A percentile compares a stretch with the other conserved stretches of the same genome.
Evolutionary conservation across 2,113 vertebrate genomes (phyloP).

Genomic region (Diadophis punctatus): DNA sequence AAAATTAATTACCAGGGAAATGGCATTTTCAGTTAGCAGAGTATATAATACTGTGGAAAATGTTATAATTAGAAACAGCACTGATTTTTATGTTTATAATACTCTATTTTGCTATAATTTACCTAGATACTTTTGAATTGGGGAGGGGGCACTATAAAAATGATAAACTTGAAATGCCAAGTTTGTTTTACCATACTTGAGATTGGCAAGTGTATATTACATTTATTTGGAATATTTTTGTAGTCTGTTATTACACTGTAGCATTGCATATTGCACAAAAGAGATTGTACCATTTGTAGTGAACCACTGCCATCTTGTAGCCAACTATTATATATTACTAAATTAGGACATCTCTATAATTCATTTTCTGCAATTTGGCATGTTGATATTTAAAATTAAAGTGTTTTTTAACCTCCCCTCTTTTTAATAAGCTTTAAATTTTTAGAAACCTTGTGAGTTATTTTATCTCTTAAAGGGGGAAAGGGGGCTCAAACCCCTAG

Average conservation of each 20-base stretch:
- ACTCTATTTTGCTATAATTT: neutral
- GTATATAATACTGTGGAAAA: neutral
- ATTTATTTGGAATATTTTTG: neutral
- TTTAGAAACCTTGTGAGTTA: neutral
- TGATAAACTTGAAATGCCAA: neutral
- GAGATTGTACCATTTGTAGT: neutral
- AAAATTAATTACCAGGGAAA: neutral
- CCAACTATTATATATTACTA: neutral
- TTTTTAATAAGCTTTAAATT: neutral
- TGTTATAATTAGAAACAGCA: neutral
- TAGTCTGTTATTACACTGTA: neutral
- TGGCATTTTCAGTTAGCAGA: neutral
- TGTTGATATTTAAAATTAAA: neutral
- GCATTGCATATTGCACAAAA: neutral
- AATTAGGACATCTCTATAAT: neutral
- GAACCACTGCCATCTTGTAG: neutral
- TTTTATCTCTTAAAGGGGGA: neutral
- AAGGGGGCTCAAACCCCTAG: neutral
- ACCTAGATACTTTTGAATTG: neutral
- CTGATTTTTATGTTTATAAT: neutral
- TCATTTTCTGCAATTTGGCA: neutral
- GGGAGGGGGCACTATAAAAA: neutral
- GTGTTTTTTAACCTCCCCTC: neutral
- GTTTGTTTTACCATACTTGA: neutral
- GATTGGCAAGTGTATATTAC: neutral